Conservation (phyloP, 2,113 vertebrate species). For the Ammodytes marinus region DNA sequence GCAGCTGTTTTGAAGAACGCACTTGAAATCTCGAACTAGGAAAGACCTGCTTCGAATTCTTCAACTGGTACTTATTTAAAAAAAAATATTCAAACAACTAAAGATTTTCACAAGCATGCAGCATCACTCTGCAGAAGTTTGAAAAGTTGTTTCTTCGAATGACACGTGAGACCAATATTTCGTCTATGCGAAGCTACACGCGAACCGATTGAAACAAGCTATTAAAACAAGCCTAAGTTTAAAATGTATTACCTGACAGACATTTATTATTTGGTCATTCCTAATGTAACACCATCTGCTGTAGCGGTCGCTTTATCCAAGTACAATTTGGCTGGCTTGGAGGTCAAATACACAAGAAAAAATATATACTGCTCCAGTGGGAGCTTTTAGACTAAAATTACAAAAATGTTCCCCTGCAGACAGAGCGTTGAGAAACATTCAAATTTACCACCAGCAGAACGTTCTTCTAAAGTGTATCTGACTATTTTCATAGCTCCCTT, state of each 20-base stretch:
- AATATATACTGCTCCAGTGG: constrained; percentile 44
- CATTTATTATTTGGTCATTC: constrained; percentile 18
- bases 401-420: constrained; percentile 49
- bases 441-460: constrained; percentile 68
- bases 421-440: constrained; percentile 64
- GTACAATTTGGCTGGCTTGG: constrained; percentile 36
- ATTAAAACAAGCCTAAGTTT: constrained; percentile 38
- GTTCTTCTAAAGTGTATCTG: constrained; percentile 32
- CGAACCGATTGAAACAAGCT: constrained; percentile 38
- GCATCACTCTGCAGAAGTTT: constrained; percentile 27
- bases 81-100: constrained; percentile 27
- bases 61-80: constrained; percentile 11
- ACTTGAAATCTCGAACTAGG: not conserved
- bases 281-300: constrained; percentile 16
- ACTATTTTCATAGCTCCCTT: constrained; percentile 57
- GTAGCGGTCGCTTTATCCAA: constrained; percentile 4
- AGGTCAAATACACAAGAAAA: constrained; percentile 49
- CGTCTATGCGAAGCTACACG: constrained; percentile 3
- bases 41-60: constrained; percentile 11
- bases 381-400: constrained; percentile 66
- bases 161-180: constrained; percentile 23
- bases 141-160: constrained; percentile 29
- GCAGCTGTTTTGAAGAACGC: constrained; percentile 40
- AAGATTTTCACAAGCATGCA: constrained; percentile 2
- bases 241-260: constrained; percentile 19